Evolutionary conservation across 2,888 invertebrate genomes (phyloP).

Genomic region (Sceliomorpha sp.): DNA sequence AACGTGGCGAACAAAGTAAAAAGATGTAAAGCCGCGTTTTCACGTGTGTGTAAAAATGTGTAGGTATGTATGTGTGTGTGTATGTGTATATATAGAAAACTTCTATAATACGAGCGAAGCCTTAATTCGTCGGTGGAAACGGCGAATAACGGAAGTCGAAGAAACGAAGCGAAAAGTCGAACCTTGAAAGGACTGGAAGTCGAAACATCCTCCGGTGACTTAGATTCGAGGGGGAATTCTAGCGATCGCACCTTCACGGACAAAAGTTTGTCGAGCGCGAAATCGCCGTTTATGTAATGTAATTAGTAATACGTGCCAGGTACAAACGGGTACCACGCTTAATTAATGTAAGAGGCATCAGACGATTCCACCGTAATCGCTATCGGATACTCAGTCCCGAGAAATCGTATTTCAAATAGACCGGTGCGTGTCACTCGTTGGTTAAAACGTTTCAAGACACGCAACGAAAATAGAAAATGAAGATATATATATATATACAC

Average conservation of each 20-base stretch:
- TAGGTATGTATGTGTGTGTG: no score
- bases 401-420: constrained; percentile 51
- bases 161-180: constrained; percentile 48
- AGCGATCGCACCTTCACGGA: constrained; percentile 54
- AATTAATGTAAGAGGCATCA: constrained; percentile 48
- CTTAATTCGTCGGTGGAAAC: no score
- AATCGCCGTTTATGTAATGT: constrained; percentile 51
- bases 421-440: constrained; percentile 42
- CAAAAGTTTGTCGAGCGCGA: constrained; percentile 57
- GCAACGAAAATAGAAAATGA: constrained; percentile 42
- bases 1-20: no score
- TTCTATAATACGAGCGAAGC: no score
- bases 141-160: constrained; percentile 37
- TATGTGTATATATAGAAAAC: no score
- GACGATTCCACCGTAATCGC: constrained; percentile 43
- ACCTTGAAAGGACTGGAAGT: constrained; percentile 48
- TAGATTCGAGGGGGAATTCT: constrained; percentile 51
- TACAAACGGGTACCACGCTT: constrained; percentile 52
- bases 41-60: no score
- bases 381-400: constrained; percentile 42
- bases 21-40: no score
- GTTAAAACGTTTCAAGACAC: constrained; percentile 36
- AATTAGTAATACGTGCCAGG: constrained; percentile 56
- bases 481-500: no score
- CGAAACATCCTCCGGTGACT: constrained; percentile 51